phyloP scores from a whole-genome alignment of 2,888 invertebrate genomes.

The Liodrosophila aerea region DNA sequence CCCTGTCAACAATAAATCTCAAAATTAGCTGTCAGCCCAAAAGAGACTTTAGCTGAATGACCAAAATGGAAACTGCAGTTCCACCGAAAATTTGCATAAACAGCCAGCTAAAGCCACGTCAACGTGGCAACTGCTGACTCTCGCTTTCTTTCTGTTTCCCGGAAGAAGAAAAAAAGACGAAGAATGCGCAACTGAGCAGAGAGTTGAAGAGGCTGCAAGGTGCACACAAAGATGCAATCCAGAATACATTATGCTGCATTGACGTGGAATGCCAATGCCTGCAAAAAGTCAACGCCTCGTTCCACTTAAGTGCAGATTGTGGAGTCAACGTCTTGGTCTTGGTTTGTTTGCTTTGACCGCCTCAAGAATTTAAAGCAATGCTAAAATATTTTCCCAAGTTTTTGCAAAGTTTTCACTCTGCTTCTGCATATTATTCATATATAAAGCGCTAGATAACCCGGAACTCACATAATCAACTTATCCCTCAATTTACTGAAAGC shows the following conservation, averaged over 20 bases:
- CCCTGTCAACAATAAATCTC: slow-evolving; percentile 42
- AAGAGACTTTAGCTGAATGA: slow-evolving; percentile 18
- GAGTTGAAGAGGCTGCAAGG: slow-evolving; percentile 1
- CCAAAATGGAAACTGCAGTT: slow-evolving; percentile 28
- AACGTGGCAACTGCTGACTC: slow-evolving; percentile 24
- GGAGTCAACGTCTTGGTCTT: slow-evolving; percentile 5
- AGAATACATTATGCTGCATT: slow-evolving; percentile 39
- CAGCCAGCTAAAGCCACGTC: slow-evolving; percentile 45
- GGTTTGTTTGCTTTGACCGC: background rate
- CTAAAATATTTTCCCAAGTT: slow-evolving; percentile 24
- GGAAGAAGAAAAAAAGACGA: slow-evolving; percentile 15
- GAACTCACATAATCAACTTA: slow-evolving; percentile 39
- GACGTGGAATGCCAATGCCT: slow-evolving; percentile 10
- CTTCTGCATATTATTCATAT: slow-evolving; percentile 4
- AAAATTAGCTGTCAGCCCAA: slow-evolving; percentile 16
- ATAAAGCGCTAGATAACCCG: slow-evolving; percentile 3
- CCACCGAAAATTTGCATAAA: slow-evolving; percentile 56
- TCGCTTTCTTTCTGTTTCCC: slow-evolving; percentile 2
- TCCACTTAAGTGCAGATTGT: slow-evolving; percentile 12
- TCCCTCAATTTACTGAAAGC: slow-evolving; percentile 43
- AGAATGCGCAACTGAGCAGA: slow-evolving; percentile 1
- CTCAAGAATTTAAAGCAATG: slow-evolving; percentile 23
- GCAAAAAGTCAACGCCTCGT: slow-evolving; percentile 23
- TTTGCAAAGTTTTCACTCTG: slow-evolving; percentile 20
- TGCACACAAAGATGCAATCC: slow-evolving; percentile 37